Evolutionary conservation across 64 coral and sea anemone species (phyloP).

Genomic region (Stylophora pistillata): DNA sequence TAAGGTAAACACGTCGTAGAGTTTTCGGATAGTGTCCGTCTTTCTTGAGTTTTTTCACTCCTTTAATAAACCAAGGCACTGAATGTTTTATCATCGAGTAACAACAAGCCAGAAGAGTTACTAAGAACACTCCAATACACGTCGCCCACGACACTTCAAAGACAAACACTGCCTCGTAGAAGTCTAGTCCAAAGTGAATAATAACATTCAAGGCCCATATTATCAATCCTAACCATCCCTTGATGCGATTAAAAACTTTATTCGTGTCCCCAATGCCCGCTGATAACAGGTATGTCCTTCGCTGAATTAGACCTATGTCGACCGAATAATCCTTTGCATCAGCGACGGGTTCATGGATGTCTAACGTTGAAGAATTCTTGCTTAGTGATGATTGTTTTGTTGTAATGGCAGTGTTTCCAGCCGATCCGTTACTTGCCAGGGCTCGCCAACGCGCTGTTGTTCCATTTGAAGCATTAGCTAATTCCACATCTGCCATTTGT

Average conservation of each 20-base stretch:
- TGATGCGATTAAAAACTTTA: slow-evolving; percentile 57
- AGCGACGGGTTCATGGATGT: not conserved
- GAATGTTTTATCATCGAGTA: slow-evolving; percentile 84
- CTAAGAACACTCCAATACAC: slow-evolving; percentile 83
- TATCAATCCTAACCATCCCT: slow-evolving; percentile 75
- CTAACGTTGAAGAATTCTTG: not conserved
- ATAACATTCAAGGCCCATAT: slow-evolving; percentile 82
- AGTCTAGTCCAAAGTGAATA: slow-evolving; percentile 88
- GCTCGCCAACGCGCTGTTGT: not conserved
- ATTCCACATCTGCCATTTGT: slow-evolving; percentile 27
- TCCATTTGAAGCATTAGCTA: slow-evolving; percentile 3
- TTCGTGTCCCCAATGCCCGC: slow-evolving; percentile 88
- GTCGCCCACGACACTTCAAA: slow-evolving; percentile 90
- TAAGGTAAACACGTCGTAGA: slow-evolving; percentile 60
- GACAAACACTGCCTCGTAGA: slow-evolving; percentile 85
- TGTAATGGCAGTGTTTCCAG: not conserved
- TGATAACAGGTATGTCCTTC: slow-evolving; percentile 75
- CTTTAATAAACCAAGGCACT: slow-evolving; percentile 87
- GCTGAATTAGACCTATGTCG: slow-evolving; percentile 81
- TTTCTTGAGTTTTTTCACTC: slow-evolving; percentile 86
- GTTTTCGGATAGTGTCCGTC: slow-evolving; percentile 89
- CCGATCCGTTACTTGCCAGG: not conserved
- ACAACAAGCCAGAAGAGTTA: slow-evolving; percentile 82
- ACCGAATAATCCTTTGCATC: slow-evolving; percentile 1
- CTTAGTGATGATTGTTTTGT: not conserved